A percentile compares a stretch with the other conserved stretches of the same genome.
phyloP scores from a whole-genome alignment of 2,888 invertebrate genomes.

The Lasioglossum figueresi region DNA sequence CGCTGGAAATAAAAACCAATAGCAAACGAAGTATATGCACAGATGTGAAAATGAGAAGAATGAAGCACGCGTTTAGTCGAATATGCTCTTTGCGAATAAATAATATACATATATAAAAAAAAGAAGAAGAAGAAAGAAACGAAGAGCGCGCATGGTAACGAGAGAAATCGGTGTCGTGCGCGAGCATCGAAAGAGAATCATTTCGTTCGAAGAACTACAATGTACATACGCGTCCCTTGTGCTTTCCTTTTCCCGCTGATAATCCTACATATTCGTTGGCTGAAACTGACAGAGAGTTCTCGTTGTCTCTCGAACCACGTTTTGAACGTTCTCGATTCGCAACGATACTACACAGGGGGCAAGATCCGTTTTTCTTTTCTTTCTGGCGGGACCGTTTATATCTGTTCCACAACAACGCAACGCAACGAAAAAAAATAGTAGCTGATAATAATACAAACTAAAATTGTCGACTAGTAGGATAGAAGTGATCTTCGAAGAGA shows the following conservation, averaged over 20 bases:
- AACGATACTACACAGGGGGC: conserved; percentile 3
- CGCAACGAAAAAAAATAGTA: background rate
- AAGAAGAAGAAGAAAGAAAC: background rate
- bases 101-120: background rate
- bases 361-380: background rate
- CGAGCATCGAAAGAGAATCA: background rate
- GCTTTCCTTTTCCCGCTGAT: background rate
- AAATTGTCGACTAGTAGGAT: conserved; percentile 36
- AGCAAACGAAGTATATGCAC: background rate
- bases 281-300: background rate
- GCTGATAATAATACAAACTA: conserved; percentile 13
- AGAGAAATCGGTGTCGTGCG: background rate
- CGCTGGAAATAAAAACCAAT: conserved; percentile 32
- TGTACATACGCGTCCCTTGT: background rate
- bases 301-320: background rate
- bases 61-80: background rate
- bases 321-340: background rate
- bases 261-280: background rate
- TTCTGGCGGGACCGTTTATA: background rate
- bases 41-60: background rate
- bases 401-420: conserved; percentile 14
- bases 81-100: background rate
- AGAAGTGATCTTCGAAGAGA: conserved; percentile 15
- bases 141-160: background rate
- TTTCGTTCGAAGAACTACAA: background rate